These are phyloP conservation scores for Thaumatotibia leucotreta DNA, from an alignment of 1,140 invertebrate species.

Conservation along the genomic window DNA sequence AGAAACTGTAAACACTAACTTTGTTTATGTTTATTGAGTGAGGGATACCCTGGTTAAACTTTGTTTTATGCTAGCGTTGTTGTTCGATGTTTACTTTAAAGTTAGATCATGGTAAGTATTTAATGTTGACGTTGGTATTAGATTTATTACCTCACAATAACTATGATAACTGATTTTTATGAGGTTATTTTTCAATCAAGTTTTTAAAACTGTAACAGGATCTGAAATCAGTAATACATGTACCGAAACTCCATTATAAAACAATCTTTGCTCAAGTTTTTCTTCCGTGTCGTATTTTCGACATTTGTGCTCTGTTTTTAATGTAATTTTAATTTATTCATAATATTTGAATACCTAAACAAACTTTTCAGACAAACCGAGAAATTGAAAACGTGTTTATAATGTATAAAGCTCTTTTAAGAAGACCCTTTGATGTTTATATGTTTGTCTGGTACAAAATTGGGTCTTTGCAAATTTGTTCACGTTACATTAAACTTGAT, in stretches of 20 bases:
- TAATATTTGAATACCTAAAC: slow-evolving; percentile 4
- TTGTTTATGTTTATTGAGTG: background rate
- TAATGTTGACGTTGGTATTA: no score
- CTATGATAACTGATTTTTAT: no score
- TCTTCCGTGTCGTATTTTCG: background rate
- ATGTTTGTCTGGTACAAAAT: slow-evolving; percentile 6
- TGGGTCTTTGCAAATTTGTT: background rate
- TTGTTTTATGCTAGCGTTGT: background rate
- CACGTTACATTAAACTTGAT: background rate
- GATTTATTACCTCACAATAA: no score
- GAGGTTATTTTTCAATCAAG: no score
- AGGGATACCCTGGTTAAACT: background rate
- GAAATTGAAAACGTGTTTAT: slow-evolving; percentile 1
- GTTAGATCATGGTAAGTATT: no score
- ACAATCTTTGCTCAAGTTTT: background rate
- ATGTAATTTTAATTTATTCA: background rate
- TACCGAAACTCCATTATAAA: background rate
- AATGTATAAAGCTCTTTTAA: background rate
- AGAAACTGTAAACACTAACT: background rate
- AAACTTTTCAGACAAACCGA: slow-evolving; percentile 8
- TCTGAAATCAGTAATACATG: no score
- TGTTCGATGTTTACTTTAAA: no score
- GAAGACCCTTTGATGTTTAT: slow-evolving; percentile 9
- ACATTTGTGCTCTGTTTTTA: background rate
- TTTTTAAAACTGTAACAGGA: no score